These are phyloP conservation scores for Polyodon spathula DNA, from an alignment of 2,113 vertebrate species.

Conservation along the genomic window DNA sequence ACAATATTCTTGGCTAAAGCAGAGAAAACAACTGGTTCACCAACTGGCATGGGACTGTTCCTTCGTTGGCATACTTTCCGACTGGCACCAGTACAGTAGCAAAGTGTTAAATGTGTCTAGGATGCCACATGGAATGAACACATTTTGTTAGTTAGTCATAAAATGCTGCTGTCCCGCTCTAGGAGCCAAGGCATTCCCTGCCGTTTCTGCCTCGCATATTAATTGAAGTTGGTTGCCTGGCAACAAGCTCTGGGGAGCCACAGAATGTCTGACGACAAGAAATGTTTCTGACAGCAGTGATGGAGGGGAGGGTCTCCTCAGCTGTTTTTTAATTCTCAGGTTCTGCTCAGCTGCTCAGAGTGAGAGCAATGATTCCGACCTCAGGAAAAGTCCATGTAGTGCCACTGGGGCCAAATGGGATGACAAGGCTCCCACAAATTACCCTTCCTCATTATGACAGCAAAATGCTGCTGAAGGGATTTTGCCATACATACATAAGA, in stretches of 20 bases:
- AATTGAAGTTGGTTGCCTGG: slow-evolving; percentile 78
- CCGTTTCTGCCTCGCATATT: slow-evolving; percentile 67
- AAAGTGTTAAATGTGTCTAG: slow-evolving; percentile 24
- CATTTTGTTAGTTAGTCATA: slow-evolving; percentile 28
- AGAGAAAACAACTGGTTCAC: not conserved
- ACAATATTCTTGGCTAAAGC: not conserved
- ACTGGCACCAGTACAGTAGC: slow-evolving; percentile 17
- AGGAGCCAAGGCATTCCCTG: slow-evolving; percentile 55
- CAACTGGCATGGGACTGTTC: not conserved
- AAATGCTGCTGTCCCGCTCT: slow-evolving; percentile 40
- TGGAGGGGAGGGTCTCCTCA: slow-evolving; percentile 38
- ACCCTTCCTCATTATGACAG: not conserved
- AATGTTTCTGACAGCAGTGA: slow-evolving; percentile 47
- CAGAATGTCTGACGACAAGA: slow-evolving; percentile 38
- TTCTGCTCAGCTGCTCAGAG: not conserved
- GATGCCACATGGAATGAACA: slow-evolving; percentile 14
- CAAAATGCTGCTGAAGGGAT: not conserved
- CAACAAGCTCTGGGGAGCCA: slow-evolving; percentile 76
- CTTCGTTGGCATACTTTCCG: slow-evolving; percentile 1
- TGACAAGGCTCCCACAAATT: not conserved
- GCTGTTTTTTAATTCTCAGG: slow-evolving; percentile 15
- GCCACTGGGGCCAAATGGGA: not conserved
- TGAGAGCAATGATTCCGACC: slow-evolving; percentile 5
- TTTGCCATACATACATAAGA: not conserved
- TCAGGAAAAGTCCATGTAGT: slow-evolving; percentile 4